Evolutionary conservation across 2,888 invertebrate species (phyloP).

Genomic region (Pollenia amentaria): DNA sequence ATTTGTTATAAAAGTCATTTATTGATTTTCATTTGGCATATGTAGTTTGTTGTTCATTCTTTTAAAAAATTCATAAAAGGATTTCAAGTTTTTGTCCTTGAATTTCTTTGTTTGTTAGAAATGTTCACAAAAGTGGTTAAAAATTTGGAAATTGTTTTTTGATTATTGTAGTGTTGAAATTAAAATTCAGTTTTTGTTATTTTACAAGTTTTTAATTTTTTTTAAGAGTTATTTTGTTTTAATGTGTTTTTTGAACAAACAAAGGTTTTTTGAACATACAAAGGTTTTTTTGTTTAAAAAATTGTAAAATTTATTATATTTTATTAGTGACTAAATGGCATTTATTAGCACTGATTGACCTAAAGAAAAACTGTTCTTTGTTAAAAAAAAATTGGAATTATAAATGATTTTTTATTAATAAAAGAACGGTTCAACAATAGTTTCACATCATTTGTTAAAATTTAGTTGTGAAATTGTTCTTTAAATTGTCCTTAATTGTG

Average conservation of each 20-base stretch:
- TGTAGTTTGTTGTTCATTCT: conserved; percentile 38
- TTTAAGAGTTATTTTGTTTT: neutral
- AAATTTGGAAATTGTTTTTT: conserved; percentile 76
- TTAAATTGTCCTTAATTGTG: conserved; percentile 68
- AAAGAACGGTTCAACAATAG: conserved; percentile 60
- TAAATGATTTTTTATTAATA: conserved; percentile 17
- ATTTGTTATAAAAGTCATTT: conserved; percentile 58
- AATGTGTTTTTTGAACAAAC: neutral
- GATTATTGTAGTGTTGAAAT: conserved; percentile 76
- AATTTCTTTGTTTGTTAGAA: conserved; percentile 30
- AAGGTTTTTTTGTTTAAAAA: conserved; percentile 48
- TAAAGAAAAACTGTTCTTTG: conserved; percentile 66
- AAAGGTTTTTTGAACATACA: neutral
- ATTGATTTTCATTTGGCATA: conserved; percentile 48
- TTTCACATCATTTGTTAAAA: conserved; percentile 73
- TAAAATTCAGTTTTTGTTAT: conserved; percentile 68
- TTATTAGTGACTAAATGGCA: conserved; percentile 68
- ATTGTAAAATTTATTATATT: conserved; percentile 74
- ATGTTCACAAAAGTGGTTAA: conserved; percentile 49
- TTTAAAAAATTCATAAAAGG: conserved; percentile 46
- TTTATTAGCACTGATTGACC: conserved; percentile 76
- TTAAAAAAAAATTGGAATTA: conserved; percentile 23
- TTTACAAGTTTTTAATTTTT: conserved; percentile 61
- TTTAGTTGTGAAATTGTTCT: conserved; percentile 76
- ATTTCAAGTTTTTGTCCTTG: conserved; percentile 64